These are phyloP conservation scores for Noctua comes DNA, from an alignment of 2,888 invertebrate genomes.

Conservation along the genomic window DNA sequence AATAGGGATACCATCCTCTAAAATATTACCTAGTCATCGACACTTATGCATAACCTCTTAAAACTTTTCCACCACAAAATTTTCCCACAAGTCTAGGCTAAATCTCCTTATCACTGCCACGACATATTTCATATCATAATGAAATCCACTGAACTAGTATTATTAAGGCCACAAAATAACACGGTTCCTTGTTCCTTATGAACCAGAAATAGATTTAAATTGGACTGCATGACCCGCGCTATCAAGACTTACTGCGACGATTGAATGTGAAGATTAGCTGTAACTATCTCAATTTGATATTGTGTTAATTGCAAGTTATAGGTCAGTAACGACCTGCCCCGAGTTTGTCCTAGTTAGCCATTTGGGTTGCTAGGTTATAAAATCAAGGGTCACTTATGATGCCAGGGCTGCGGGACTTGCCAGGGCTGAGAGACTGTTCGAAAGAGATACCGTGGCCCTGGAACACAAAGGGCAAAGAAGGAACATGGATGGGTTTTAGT, in stretches of 20 bases:
- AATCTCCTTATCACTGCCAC: not conserved
- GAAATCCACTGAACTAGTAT: conserved; percentile 29
- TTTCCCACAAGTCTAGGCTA: conserved; percentile 30
- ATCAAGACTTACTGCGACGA: conserved; percentile 56
- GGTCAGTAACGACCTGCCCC: conserved; percentile 49
- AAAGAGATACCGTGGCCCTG: no score
- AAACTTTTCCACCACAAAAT: conserved; percentile 14
- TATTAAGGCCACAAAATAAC: conserved; percentile 57
- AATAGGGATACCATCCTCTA: no score
- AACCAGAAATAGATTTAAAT: conserved; percentile 59
- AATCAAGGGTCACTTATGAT: not conserved
- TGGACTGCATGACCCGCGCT: conserved; percentile 56
- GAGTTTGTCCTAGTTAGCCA: conserved; percentile 22
- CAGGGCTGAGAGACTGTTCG: no score
- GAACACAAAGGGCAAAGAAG: no score
- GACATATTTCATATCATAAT: conserved; percentile 24
- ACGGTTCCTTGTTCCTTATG: conserved; percentile 49
- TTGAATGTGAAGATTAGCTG: conserved; percentile 52
- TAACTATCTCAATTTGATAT: conserved; percentile 53
- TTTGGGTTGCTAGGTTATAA: conserved; percentile 33
- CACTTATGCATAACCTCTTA: not conserved
- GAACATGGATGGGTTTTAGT: no score
- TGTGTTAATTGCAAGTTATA: conserved; percentile 56
- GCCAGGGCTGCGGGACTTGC: no score
- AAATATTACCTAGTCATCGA: conserved; percentile 8